Base-by-base conservation (phyloP, 1,140 invertebrate genomes). In the Homarus americanus region DNA sequence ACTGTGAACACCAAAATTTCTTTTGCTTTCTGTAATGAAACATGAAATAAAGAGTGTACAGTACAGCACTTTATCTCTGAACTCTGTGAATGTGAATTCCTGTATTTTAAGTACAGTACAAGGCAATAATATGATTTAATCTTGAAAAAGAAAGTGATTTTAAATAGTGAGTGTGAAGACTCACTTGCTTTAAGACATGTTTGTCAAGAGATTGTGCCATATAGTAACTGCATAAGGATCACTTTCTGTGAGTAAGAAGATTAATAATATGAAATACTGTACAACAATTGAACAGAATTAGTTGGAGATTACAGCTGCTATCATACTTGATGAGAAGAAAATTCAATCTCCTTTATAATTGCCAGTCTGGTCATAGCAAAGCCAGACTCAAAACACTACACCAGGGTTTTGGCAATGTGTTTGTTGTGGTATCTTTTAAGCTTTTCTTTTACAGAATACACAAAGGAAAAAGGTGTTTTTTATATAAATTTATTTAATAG, bases 401-500 rank as follows among this genome's bases (percentile, higher is more conserved):
- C 24, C 53, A 58, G 24, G 24, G 20, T 20, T 58, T 58, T 58
- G 44, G 15, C 24, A 20, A 20, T 58, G 53, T 58, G 15, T 58
- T 15, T 58, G 17, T 24, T 24, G 24, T 24, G 12, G 53, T 15
- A 20, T 4, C 12, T 58, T 58, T 15, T 58, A 24, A 4, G 53
- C 10, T 20, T 15, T 58, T 49, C 0, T 49, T 58, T 58, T 24
- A 58, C n/a, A n/a, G n/a, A n/a, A n/a, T n/a, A n/a, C n/a, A n/a
- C 53, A 58, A 58, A 58, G n/a, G 53, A 20, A 15, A 4, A 20
- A 15, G 24, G 20, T 58, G 44, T 49, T 49, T 24, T 41, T 38
- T 41, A 44, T 73, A 10, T 72, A n/a, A 76, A 76, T 38, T 17
- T 40, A 76, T 76, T 40, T 40, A 24, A 36, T 76, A 78, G 41